phyloP scores from a whole-genome alignment of 2,113 vertebrate genomes.

The Leptobrachium ailaonicum region DNA sequence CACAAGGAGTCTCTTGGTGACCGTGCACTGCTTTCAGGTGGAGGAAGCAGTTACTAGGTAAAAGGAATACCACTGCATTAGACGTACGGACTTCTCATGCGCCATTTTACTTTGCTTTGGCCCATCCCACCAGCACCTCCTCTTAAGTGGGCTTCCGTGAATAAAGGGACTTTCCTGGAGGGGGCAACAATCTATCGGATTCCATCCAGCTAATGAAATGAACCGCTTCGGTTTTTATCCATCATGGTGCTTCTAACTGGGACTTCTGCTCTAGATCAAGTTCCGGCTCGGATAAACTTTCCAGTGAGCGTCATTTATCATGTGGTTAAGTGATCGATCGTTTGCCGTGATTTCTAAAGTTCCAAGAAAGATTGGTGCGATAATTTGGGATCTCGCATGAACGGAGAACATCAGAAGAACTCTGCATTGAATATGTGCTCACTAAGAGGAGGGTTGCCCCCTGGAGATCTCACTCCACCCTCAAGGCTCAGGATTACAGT shows the following conservation, averaged over 20 bases:
- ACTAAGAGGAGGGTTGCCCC: too few species aligned
- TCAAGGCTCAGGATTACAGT: background rate
- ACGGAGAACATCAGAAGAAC: too few species aligned
- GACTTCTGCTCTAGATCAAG: too few species aligned
- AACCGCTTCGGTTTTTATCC: too few species aligned
- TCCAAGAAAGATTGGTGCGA: too few species aligned
- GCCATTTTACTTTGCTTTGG: background rate
- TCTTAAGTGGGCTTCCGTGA: background rate
- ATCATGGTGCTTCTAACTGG: too few species aligned
- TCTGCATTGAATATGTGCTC: too few species aligned
- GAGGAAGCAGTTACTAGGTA: background rate
- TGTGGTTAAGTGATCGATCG: too few species aligned
- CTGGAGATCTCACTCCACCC: background rate
- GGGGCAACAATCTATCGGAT: background rate
- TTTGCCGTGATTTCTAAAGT: too few species aligned
- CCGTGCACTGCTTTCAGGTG: background rate
- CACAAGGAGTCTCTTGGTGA: background rate
- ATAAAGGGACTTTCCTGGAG: background rate
- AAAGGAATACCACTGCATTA: background rate
- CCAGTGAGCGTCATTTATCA: too few species aligned
- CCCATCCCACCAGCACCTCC: background rate
- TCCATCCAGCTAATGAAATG: background rate
- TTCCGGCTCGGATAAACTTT: too few species aligned
- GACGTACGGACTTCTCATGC: background rate
- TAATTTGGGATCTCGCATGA: too few species aligned